These are phyloP conservation scores for Passerina amoena DNA, from an alignment of 2,113 vertebrate genomes.

Conservation along the genomic window DNA sequence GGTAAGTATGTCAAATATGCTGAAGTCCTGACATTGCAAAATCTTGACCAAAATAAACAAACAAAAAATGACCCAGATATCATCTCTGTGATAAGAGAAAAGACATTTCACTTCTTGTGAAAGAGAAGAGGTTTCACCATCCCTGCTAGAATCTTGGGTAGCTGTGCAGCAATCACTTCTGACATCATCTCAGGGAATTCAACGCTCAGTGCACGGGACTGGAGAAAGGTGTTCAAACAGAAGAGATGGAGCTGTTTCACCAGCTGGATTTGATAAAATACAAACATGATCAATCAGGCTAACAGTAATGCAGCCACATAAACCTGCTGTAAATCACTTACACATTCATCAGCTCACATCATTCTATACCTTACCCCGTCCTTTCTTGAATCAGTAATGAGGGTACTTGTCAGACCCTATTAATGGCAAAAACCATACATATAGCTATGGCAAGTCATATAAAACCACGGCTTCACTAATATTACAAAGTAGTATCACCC, in stretches of 20 bases:
- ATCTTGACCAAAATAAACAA: slow-evolving; percentile 47
- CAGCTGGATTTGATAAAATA: slow-evolving; percentile 80
- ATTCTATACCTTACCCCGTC: not conserved
- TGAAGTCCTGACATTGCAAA: slow-evolving; percentile 53
- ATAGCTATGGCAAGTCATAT: not conserved
- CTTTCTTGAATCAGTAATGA: not conserved
- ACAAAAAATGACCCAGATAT: slow-evolving; percentile 25
- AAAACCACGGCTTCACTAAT: not conserved
- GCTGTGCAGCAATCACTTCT: slow-evolving; percentile 94
- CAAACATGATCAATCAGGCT: slow-evolving; percentile 21
- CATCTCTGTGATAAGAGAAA: slow-evolving; percentile 61
- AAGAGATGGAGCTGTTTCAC: slow-evolving; percentile 96
- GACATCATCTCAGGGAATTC: slow-evolving; percentile 99
- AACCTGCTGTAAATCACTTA: not conserved
- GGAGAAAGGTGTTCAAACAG: slow-evolving; percentile 96
- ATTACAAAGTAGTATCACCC: not conserved
- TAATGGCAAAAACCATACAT: not conserved
- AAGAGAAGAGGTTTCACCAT: slow-evolving; percentile 98
- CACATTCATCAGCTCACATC: not conserved
- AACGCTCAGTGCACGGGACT: slow-evolving; percentile 91
- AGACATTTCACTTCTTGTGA: slow-evolving; percentile 87
- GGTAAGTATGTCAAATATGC: slow-evolving; percentile 37
- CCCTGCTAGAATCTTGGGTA: slow-evolving; percentile 96
- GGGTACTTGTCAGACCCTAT: not conserved
- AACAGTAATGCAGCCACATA: not conserved